These are phyloP conservation scores for Acyrthosiphon pisum DNA, from an alignment of 1,140 invertebrate genomes.

Conservation along the genomic window DNA sequence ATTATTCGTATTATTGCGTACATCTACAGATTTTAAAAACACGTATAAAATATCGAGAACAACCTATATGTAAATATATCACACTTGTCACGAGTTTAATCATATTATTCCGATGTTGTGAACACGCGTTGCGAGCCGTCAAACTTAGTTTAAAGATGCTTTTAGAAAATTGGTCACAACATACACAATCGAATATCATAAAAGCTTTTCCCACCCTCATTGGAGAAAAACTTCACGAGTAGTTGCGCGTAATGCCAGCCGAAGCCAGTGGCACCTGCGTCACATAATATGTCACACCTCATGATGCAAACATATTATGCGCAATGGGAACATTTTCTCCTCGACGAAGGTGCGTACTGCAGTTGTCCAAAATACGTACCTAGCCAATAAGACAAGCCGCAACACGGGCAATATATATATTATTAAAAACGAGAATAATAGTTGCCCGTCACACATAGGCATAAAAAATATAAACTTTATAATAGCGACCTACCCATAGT, in stretches of 20 bases:
- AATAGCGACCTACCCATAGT: too few relatives aligned
- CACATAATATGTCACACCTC: not conserved
- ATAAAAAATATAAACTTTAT: too few relatives aligned
- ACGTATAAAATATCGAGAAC: not conserved
- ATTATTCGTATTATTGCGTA: not conserved
- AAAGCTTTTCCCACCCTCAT: constrained; percentile 21
- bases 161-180: constrained; percentile 35
- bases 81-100: not conserved
- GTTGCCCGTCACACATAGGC: not conserved
- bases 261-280: not conserved
- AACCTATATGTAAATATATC: not conserved
- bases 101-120: not conserved
- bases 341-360: not conserved
- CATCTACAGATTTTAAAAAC: not conserved
- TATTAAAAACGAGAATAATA: not conserved
- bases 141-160: constrained; percentile 24
- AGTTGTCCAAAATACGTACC: not conserved
- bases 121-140: not conserved
- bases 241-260: not conserved
- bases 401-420: not conserved
- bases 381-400: not conserved
- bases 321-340: not conserved
- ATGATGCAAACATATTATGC: not conserved
- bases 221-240: not conserved
- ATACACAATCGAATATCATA: constrained; percentile 9